Evolutionary conservation across 1,140 invertebrate genomes (phyloP), one percentile per base, ranked within the genome.

Genomic region (Archivesica marissinica): DNA sequence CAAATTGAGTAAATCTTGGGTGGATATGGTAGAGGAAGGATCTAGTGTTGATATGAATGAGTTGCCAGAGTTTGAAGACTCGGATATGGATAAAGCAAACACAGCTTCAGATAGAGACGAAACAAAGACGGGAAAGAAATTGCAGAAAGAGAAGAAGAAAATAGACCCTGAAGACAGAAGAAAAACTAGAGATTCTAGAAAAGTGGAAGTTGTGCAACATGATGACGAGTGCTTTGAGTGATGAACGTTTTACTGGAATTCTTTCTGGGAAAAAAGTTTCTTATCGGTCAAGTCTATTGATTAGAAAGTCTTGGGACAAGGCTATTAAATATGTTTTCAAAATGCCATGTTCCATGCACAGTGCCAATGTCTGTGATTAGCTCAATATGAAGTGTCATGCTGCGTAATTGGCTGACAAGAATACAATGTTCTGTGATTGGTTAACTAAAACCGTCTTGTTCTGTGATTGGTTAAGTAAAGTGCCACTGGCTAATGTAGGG

Each of bases 151-250:
- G 1, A 64, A 75, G 35, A 75, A 75, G 35, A 56, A 44, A 64
- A 25, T 52, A 47, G 33, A 39, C 15, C 35, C 33, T 17, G 54
- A 61, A 54, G 66, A 81, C 6, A 52, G 80, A 59, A 54, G 59
- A 41, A 75, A 83, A 59, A 11, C 25, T 28, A 23, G 77, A 47
- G 77, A 66, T 23, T 66, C 44, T 17, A 59, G 33, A 17, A 83
- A 74, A 64, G 80, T 47, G 13, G 68, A 54, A 38, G 9, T 25
- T 75, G 68, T 83, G 11, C 64, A 61, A n/a, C 68, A 74, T 56
- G 56, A 59, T 20, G 80, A 74, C 35, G 80, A 83, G 35, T 74
- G 70, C 20, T 83, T 83, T 83, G 80, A 83, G 9, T 83, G 30
- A 64, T 13, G 25, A 72, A 47, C 44, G 9, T 61, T 61, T 15